phyloP scores from a whole-genome alignment of 2,797 vertebrate species.

The Chloroceryle amazona region DNA sequence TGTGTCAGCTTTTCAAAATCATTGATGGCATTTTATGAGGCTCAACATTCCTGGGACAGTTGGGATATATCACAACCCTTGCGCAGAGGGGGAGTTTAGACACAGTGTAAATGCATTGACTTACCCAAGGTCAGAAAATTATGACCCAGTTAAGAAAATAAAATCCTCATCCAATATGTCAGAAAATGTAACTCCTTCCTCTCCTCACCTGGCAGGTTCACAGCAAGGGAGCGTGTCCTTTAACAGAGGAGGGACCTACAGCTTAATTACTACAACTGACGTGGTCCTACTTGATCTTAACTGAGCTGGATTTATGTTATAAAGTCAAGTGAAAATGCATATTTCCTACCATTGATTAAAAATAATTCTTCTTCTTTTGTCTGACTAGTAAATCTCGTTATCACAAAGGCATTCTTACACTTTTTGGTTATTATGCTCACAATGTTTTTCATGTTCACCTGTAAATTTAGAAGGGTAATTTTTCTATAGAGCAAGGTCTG shows the following conservation, averaged over 20 bases:
- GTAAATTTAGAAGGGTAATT: background rate
- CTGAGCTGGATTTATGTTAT: background rate
- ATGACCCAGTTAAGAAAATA: background rate
- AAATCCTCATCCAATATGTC: background rate
- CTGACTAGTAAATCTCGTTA: background rate
- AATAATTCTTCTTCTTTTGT: background rate
- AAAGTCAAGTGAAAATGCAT: background rate
- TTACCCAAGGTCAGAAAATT: background rate
- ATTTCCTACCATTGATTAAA: background rate
- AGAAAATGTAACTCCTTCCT: background rate
- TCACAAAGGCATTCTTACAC: background rate
- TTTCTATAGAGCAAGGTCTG: background rate
- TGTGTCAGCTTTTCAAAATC: background rate
- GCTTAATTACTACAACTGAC: too few relatives aligned
- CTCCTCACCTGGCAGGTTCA: background rate
- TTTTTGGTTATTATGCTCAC: fast-evolving
- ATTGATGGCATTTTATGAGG: background rate
- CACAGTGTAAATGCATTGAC: background rate
- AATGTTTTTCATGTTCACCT: background rate
- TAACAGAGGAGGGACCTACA: background rate
- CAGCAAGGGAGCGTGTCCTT: background rate
- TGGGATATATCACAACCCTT: background rate
- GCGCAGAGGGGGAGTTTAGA: background rate
- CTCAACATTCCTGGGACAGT: background rate
- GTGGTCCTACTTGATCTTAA: background rate